These are phyloP conservation scores for Palaemon carinicauda DNA, from an alignment of 1,140 invertebrate species.

Conservation along the genomic window DNA sequence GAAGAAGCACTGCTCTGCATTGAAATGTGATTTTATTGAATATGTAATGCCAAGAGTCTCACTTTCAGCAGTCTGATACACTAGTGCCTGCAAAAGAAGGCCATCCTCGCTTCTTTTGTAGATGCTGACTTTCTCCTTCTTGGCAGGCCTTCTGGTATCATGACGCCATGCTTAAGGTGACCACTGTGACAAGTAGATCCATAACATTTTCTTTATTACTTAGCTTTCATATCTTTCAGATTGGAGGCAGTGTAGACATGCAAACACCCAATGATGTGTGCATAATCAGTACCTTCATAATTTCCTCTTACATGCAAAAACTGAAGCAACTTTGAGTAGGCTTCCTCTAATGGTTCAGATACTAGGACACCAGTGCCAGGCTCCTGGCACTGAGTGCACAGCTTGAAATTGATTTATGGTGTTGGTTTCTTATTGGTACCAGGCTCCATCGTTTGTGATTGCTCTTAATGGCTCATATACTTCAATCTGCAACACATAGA, in stretches of 20 bases:
- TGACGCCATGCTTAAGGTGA: neutral
- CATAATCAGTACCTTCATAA: slow-evolving; percentile 4
- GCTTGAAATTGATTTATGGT: too few relatives aligned
- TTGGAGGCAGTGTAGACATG: neutral
- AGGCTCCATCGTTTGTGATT: neutral
- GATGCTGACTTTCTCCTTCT: too few relatives aligned
- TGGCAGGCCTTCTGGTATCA: neutral
- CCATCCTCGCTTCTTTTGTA: too few relatives aligned
- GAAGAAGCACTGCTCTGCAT: too few relatives aligned
- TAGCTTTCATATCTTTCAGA: neutral
- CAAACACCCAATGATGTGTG: neutral
- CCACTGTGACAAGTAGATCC: neutral
- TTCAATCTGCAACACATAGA: too few relatives aligned
- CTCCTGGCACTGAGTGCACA: too few relatives aligned
- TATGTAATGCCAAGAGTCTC: too few relatives aligned
- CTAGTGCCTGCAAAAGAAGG: too few relatives aligned
- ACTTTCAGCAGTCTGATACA: too few relatives aligned
- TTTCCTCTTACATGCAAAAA: neutral
- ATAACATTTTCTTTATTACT: neutral
- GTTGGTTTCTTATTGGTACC: too few relatives aligned
- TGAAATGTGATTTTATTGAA: too few relatives aligned
- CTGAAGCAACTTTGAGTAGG: neutral
- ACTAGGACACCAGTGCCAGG: too few relatives aligned
- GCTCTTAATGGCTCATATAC: neutral
- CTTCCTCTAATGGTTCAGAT: neutral